Conservation (phyloP, 1,140 invertebrate genomes). For the Eurosta solidaginis region DNA sequence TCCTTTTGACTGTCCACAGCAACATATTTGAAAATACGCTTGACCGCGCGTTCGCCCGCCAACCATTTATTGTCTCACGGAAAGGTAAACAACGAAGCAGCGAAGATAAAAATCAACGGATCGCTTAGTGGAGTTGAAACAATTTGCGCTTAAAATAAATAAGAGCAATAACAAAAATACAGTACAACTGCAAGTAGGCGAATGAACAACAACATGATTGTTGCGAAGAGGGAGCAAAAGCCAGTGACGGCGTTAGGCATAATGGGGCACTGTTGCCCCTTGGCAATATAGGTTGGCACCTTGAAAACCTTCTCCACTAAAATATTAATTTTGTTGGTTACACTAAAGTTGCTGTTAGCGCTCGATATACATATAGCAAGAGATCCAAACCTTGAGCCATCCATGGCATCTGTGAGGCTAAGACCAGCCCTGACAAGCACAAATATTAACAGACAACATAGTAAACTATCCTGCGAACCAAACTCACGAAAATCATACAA, state of each 20-base stretch:
- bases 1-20: slow-evolving; percentile 3
- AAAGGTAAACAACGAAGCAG: neutral
- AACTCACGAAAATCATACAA: too few relatives aligned
- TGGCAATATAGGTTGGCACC: too few relatives aligned
- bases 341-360: too few relatives aligned
- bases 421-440: too few relatives aligned
- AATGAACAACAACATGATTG: neutral
- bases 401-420: too few relatives aligned
- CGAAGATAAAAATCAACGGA: slow-evolving; percentile 16
- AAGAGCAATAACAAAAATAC: neutral
- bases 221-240: neutral
- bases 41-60: neutral
- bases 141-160: slow-evolving; percentile 26
- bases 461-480: too few relatives aligned
- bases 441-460: too few relatives aligned
- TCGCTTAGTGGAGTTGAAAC: neutral
- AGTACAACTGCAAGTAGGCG: neutral
- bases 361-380: too few relatives aligned
- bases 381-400: too few relatives aligned
- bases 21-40: neutral
- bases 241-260: neutral
- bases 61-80: neutral
- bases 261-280: too few relatives aligned
- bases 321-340: too few relatives aligned
- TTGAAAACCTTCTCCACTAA: too few relatives aligned